These are phyloP conservation scores for Podabrus alpinus DNA, from an alignment of 2,888 invertebrate species.

Conservation along the genomic window DNA sequence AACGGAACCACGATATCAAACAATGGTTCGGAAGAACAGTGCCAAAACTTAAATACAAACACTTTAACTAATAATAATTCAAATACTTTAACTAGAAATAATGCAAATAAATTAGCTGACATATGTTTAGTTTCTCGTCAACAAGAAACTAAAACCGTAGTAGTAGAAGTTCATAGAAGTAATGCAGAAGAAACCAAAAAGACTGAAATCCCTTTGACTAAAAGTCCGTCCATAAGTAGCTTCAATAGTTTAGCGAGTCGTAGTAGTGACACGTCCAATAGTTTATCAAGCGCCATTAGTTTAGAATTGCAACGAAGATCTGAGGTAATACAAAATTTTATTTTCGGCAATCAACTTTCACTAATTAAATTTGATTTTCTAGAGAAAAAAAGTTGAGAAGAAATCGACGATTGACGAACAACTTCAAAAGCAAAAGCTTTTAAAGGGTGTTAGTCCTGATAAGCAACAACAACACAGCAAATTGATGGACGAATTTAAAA, in stretches of 20 bases:
- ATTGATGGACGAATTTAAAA: constrained; percentile 88
- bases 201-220: constrained; percentile 44
- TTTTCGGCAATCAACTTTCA: background rate
- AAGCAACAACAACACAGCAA: constrained; percentile 73
- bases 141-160: constrained; percentile 67
- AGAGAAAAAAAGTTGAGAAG: constrained; percentile 36
- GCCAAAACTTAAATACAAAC: constrained; percentile 51
- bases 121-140: constrained; percentile 56
- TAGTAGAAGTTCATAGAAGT: constrained; percentile 75
- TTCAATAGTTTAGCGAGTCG: constrained; percentile 50
- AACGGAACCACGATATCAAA: constrained; percentile 74
- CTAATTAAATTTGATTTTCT: background rate
- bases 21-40: constrained; percentile 48
- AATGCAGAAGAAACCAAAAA: constrained; percentile 48
- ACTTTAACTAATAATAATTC: constrained; percentile 38
- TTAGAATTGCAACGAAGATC: constrained; percentile 71
- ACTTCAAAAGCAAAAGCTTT: constrained; percentile 50
- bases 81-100: constrained; percentile 42
- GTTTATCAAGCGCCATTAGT: constrained; percentile 71
- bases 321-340: constrained; percentile 57
- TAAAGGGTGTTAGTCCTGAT: constrained; percentile 62
- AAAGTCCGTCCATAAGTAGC: constrained; percentile 52
- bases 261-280: constrained; percentile 54
- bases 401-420: constrained; percentile 52
- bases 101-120: constrained; percentile 50